Conservation (phyloP, 1,140 invertebrate genomes). For the Matsumurasca onukii region DNA sequence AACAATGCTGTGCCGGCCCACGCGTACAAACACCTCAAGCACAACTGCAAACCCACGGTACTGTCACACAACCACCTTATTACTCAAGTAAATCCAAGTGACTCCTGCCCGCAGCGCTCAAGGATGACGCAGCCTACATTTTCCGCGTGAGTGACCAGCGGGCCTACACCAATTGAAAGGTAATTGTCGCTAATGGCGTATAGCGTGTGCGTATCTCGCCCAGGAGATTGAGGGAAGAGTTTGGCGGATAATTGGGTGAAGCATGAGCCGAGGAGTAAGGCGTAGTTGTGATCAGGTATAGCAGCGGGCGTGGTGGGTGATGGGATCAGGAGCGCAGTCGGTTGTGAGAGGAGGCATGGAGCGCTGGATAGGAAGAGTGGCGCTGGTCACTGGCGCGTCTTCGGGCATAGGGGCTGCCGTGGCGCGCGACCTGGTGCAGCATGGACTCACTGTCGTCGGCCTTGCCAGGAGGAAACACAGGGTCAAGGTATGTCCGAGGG, state of each 20-base stretch:
- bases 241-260: not conserved
- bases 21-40: no score
- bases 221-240: not conserved
- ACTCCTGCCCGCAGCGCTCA: no score
- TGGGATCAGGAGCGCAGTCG: not conserved
- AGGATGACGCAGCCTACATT: no score
- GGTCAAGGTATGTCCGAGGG: slow-evolving; percentile 33
- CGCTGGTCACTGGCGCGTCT: slow-evolving; percentile 57
- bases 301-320: not conserved
- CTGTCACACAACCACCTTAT: no score
- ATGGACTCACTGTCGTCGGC: slow-evolving; percentile 54
- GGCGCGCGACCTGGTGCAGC: slow-evolving; percentile 47
- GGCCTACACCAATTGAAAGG: not conserved
- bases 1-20: no score
- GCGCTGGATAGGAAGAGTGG: slow-evolving; percentile 54
- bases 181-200: not conserved
- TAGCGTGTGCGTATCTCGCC: not conserved
- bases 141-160: no score
- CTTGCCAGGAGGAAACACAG: slow-evolving; percentile 36
- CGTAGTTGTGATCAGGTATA: not conserved
- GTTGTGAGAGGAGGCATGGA: slow-evolving; percentile 46
- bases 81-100: no score
- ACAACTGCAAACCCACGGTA: no score
- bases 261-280: not conserved
- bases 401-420: slow-evolving; percentile 54